These are phyloP conservation scores for Chaetoderma sp. DNA, from an alignment of 2,888 invertebrate genomes.

Conservation along the genomic window DNA sequence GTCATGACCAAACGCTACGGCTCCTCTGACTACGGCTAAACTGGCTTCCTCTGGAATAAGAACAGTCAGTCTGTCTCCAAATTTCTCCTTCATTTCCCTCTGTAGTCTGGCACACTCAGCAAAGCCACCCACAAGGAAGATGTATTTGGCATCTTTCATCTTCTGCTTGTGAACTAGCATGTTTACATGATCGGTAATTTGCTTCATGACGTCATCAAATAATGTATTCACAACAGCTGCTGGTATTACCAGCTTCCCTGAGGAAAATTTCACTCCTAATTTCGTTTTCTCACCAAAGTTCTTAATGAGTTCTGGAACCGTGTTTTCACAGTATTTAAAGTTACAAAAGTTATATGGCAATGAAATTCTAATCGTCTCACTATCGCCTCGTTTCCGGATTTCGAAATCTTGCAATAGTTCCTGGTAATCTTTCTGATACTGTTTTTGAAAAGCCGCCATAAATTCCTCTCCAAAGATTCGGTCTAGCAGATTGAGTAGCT, in stretches of 20 bases:
- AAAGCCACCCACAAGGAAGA: slow-evolving; percentile 61
- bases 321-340: slow-evolving; percentile 51
- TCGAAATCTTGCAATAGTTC: slow-evolving; percentile 60
- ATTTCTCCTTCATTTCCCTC: slow-evolving; percentile 48
- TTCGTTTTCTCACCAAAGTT: slow-evolving; percentile 44
- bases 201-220: slow-evolving; percentile 52
- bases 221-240: slow-evolving; percentile 49
- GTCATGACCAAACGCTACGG: slow-evolving; percentile 62
- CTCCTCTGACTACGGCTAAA: slow-evolving; percentile 58
- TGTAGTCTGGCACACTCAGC: slow-evolving; percentile 57
- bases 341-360: slow-evolving; percentile 61
- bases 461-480: slow-evolving; percentile 56
- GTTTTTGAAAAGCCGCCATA: slow-evolving; percentile 49
- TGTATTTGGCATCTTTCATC: slow-evolving; percentile 51
- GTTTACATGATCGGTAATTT: slow-evolving; percentile 53
- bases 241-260: slow-evolving; percentile 57
- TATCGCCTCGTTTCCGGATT: slow-evolving; percentile 59
- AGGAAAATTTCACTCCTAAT: slow-evolving; percentile 56
- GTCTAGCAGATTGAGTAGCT: slow-evolving; percentile 52
- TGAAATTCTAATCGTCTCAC: slow-evolving; percentile 57
- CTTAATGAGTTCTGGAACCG: slow-evolving; percentile 57
- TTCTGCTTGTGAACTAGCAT: slow-evolving; percentile 49
- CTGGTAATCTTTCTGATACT: slow-evolving; percentile 56
- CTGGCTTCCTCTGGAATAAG: slow-evolving; percentile 61
- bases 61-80: slow-evolving; percentile 52